Evolutionary conservation across 2,113 vertebrate species (phyloP), one percentile per base, ranked within the genome.

Genomic region (Paramormyrops kingsleyae): DNA sequence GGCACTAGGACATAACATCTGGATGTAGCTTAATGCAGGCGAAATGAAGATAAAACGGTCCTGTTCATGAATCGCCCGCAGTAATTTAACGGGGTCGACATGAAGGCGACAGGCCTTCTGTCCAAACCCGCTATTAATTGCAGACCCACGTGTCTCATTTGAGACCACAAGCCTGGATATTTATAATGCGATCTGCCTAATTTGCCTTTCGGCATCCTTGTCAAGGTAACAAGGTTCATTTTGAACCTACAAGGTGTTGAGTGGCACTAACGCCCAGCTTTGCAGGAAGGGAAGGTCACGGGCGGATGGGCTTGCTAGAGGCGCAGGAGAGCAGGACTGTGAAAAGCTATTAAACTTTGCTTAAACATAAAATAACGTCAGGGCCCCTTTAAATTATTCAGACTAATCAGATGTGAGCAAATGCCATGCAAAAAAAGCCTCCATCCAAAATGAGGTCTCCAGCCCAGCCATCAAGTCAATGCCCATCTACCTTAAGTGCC

Each of bases 11-110:
- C 35, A 42, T 19, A 80, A 42, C 74, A 42, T 80, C 62, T 70
- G 62, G 15, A 42, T 42, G 35, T 42, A 80, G 35, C 35, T 19
- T 39, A 80, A 80, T 80, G 74, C 74, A 70, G n/a, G 62, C 10
- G 0, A 80, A 80, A 80, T 35, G 35, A 80, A 42, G 74, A 80
- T 80, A 42, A 80, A 80, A 80, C 0, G 89, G 12, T 80, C 35
- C 86, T 19, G 56, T 90, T 90, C 77, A 56, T 74, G 66, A 90
- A 87, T 87, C 85, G 49, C 89, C 62, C 1, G 6, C 31, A 77
- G 62, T 46, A 56, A 87, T 77, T 52, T 47, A 74, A 21, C 27
- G n/a, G 56, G n/a, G 70, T 31, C 50, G 0, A 17, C 85, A 53
- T 39, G 15, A 87, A 50, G 27, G 39, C 66, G n/a, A 39, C 9